Conservation (phyloP, 2,113 vertebrate genomes). For the Leucosticte australis region DNA sequence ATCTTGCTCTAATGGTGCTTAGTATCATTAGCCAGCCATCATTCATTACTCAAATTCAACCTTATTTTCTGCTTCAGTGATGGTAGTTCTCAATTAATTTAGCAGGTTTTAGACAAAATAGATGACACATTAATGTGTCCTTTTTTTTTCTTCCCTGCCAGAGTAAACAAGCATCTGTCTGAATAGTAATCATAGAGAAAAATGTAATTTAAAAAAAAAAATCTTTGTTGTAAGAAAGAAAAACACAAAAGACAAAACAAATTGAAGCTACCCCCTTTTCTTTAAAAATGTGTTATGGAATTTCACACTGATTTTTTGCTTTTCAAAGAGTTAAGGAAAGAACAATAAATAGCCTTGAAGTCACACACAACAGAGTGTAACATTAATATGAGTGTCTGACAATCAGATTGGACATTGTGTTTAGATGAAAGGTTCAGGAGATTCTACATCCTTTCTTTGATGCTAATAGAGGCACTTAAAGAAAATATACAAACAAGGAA, state of each 20-base stretch:
- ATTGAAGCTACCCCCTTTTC: background rate
- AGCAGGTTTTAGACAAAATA: constrained; percentile 48
- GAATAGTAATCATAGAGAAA: constrained; percentile 7
- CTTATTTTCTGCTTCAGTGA: constrained; percentile 51
- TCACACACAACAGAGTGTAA: background rate
- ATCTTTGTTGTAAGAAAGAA: background rate
- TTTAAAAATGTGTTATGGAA: background rate
- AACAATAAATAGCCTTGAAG: background rate
- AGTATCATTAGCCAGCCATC: constrained; percentile 38
- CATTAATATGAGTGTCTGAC: background rate
- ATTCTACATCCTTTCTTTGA: background rate
- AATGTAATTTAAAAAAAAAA: background rate
- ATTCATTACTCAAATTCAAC: constrained; percentile 31
- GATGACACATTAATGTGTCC: constrained; percentile 1
- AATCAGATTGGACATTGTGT: background rate
- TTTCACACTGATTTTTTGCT: background rate
- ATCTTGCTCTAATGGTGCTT: background rate
- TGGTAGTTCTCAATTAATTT: constrained; percentile 61
- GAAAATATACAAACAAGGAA: background rate
- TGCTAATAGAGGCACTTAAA: background rate
- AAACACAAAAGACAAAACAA: background rate
- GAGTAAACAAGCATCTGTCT: background rate
- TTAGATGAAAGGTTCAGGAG: background rate
- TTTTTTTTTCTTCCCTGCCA: background rate
- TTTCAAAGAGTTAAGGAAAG: background rate